Percentiles rank a stretch among this genome's conserved stretches.
These are phyloP conservation scores for Bovichtus variegatus DNA, from an alignment of 2,797 vertebrate species.

Conservation along the genomic window DNA sequence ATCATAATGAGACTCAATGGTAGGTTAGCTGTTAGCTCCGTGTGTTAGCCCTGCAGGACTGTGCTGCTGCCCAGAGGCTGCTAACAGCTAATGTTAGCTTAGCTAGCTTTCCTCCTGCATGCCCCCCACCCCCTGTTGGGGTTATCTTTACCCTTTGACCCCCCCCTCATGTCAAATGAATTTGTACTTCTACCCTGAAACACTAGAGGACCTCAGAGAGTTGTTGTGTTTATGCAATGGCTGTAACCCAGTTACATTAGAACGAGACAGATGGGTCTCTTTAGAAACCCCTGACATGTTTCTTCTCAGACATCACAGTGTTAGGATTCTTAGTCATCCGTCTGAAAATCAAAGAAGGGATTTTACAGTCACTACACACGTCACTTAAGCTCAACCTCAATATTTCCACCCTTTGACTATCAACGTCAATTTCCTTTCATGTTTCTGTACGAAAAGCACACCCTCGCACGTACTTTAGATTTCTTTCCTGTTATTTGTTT, in stretches of 20 bases:
- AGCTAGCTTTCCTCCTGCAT: no score
- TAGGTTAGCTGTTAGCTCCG: no score
- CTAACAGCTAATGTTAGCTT: no score
- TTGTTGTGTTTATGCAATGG: conserved; percentile 23
- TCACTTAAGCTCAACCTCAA: conserved; percentile 25
- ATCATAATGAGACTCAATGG: no score
- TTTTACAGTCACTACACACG: conserved; percentile 24
- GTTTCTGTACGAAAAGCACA: background rate
- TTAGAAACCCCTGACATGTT: conserved; percentile 19
- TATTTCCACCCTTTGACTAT: conserved; percentile 38
- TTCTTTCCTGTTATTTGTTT: no score
- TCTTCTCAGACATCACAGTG: conserved; percentile 5
- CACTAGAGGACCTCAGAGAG: conserved; percentile 64
- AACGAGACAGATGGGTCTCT: conserved; percentile 35
- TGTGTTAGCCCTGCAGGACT: no score
- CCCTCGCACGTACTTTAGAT: no score
- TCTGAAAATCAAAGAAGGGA: conserved; percentile 43
- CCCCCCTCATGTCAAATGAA: background rate
- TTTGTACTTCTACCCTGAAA: background rate
- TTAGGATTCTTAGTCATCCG: conserved; percentile 58
- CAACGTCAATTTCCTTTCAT: conserved; percentile 7
- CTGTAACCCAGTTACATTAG: background rate
- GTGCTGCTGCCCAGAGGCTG: no score
- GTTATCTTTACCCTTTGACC: no score
- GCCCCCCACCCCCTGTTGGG: no score